Conservation (phyloP, 2,113 vertebrate genomes). For the Cheilinus undulatus region DNA sequence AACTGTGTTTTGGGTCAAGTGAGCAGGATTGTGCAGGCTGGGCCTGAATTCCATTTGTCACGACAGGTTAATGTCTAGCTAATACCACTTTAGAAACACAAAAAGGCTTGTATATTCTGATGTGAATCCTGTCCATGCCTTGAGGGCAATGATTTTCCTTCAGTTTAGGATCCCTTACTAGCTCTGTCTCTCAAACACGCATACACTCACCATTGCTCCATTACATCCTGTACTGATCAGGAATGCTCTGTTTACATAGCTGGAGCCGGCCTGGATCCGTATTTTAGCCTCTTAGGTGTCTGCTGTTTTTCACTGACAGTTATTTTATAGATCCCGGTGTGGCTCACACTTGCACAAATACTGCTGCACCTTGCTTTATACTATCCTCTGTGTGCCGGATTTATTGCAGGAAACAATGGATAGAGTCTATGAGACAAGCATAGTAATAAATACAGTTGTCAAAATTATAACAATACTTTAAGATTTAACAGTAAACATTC, state of each 20-base stretch:
- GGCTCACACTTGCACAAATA: neutral
- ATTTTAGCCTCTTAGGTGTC: constrained; percentile 71
- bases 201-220: neutral
- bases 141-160: too few relatives aligned
- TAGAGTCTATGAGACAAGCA: neutral
- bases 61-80: constrained; percentile 28
- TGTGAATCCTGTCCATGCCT: too few relatives aligned
- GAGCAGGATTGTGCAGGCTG: constrained; percentile 29
- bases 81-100: constrained; percentile 12
- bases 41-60: constrained; percentile 46
- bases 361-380: constrained; percentile 9
- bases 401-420: constrained; percentile 9
- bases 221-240: constrained; percentile 34
- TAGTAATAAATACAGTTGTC: too few relatives aligned
- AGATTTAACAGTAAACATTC: too few relatives aligned
- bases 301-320: constrained; percentile 66
- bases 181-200: neutral
- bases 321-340: constrained; percentile 34
- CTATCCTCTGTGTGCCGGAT: neutral
- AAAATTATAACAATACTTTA: neutral
- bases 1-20: constrained; percentile 44
- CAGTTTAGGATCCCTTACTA: too few relatives aligned
- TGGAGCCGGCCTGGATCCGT: constrained; percentile 49
- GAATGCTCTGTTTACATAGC: constrained; percentile 80
- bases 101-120: neutral